Conservation (phyloP, 2,888 invertebrate species). For the Heliconius ismenius region DNA sequence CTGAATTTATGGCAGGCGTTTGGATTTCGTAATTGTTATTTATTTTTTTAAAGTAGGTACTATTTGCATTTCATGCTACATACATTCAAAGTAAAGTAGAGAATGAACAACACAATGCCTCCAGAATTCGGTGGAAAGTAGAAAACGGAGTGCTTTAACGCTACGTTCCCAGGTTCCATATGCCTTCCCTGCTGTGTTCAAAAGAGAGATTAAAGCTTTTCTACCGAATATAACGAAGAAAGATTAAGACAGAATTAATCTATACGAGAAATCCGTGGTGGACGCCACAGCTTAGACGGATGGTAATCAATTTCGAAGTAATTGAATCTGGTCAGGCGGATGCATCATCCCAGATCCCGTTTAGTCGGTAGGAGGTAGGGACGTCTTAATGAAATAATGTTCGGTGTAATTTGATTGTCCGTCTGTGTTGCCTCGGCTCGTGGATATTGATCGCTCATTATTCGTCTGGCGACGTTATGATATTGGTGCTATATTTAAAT, state of each 20-base stretch:
- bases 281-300: slow-evolving; percentile 62
- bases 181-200: too few relatives aligned
- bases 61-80: not conserved
- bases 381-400: slow-evolving; percentile 62
- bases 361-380: slow-evolving; percentile 50
- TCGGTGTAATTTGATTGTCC: slow-evolving; percentile 55
- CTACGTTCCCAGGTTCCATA: too few relatives aligned
- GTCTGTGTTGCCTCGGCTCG: slow-evolving; percentile 35
- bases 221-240: not conserved
- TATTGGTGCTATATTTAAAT: not conserved
- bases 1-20: not conserved
- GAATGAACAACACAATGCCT: not conserved
- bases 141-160: too few relatives aligned
- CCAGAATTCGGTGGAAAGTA: too few relatives aligned
- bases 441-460: slow-evolving; percentile 37
- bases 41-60: not conserved
- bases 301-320: slow-evolving; percentile 72
- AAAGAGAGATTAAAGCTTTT: not conserved
- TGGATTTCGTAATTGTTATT: not conserved
- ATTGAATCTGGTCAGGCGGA: slow-evolving; percentile 72
- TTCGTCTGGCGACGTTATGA: slow-evolving; percentile 13
- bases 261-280: slow-evolving; percentile 42
- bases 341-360: slow-evolving; percentile 59
- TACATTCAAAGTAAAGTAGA: not conserved
- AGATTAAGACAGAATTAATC: slow-evolving; percentile 31